Evolutionary conservation across 1,140 invertebrate species (phyloP), one percentile per base, ranked within the genome.

Genomic region (Macrobrachium nipponense): DNA sequence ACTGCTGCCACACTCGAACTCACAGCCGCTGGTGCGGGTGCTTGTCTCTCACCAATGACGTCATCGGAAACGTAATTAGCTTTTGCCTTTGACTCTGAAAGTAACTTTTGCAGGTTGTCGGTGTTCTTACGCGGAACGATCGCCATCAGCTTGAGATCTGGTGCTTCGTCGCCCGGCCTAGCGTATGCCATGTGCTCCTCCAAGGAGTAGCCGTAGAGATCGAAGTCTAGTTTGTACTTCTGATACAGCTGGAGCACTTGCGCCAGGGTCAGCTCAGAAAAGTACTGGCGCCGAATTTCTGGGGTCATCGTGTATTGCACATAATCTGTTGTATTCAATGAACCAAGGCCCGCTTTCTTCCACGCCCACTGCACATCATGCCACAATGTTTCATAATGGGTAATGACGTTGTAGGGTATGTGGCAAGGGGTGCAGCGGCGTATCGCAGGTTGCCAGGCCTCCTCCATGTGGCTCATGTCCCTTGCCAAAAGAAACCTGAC

Each of bases 141-240:
- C 18, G 59, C 78, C 84, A 86, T 80, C 15, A 86, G 58, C 5
- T 27, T 77, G 11, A 77, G 77, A 51, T 86, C 77, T 44, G 80
- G 12, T 5, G 68, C 64, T 27, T 86, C 77, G 18, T 86, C 84
- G 0, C 84, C 84, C 23, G 84, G 84, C 18, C 70, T 72, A 17
- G 87, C 82, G 44, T 88, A 82, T 5, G 72, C 62, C 70, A 88
- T 73, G 62, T 87, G 86, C 58, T 87, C 88, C 18, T 80, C 77
- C 11, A 87, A 20, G 12, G 80, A 61, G 61, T 87, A 88, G 14
- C 88, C 88, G 70, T 76, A 88, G 15, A 88, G 73, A 12, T 88
- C 60, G 59, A 88, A 88, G 58, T 88, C 88, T 44, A 88, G n/a
- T 60, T 82, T 87, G 58, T 87, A 88, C 43, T 84, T 88, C 14